Base-by-base conservation (phyloP, 2,113 vertebrate species). In the Etheostoma cragini region DNA sequence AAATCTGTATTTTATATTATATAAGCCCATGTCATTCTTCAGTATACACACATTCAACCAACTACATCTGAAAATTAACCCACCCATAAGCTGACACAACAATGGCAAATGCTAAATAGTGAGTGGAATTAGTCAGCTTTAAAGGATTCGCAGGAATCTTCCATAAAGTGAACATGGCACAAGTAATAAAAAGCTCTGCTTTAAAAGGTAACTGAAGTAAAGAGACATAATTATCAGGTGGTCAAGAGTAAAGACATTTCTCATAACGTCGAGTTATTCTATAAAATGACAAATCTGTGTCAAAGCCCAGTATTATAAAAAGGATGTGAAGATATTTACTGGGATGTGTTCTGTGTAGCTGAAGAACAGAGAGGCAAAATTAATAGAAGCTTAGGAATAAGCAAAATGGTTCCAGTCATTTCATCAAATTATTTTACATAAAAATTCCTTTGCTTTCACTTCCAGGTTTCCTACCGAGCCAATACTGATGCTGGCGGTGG, bases 401-500 rank as follows among this genome's bases (percentile, higher is more conserved):
- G 53, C 72, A 58, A 77, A 85, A 87, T 26, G 46, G 6, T 33
- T 33, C 50, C 21, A 57, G 53, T 26, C 19, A 42, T 64, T 54
- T 76, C 46, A 47, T 70, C 19, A 50, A n/a, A 64, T 22, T n/a
- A 10, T n/a, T n/a, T n/a, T n/a, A n/a, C n/a, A n/a, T n/a, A 17
- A 33, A 3, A 4, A 57, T 52, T 11, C 30, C 35, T 56, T 24
- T 0, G 61, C 52, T 52, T 46, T 12, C 7, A 50, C 16, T 8
- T 42, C 3, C 14, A 38, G 6, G 17, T 8, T 77, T 75, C 97
- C 96, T 93, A 99, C 98, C 95, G 98, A 97, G 91, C 95, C 94
- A 89, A 98, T 91, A 80, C 97, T 96, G 6, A 97, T 97, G 2
- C 96, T 97, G 93, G 97, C 93, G 0, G 96, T 94, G 0, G 96